Conservation (phyloP, 2,113 vertebrate genomes). For the Taurulus bubalis region DNA sequence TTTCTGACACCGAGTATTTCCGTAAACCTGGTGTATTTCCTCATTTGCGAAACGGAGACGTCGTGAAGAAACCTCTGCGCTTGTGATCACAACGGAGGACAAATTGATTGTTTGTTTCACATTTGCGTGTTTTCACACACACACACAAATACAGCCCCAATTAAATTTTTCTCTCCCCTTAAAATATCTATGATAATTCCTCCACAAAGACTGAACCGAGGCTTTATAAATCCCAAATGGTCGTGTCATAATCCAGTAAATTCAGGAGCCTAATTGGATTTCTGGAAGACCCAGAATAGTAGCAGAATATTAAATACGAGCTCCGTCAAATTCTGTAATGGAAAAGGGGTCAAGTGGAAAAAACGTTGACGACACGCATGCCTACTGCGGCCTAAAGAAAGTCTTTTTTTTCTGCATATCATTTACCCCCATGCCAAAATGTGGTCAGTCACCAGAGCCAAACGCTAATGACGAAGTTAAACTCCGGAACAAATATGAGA, state of each 20-base stretch:
- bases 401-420: constrained; percentile 61
- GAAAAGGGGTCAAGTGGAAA: constrained; percentile 77
- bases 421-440: constrained; percentile 59
- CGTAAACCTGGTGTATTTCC: not conserved
- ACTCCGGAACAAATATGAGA: constrained; percentile 73
- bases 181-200: constrained; percentile 67
- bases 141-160: constrained; percentile 39
- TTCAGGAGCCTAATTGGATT: constrained; percentile 80
- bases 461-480: constrained; percentile 73
- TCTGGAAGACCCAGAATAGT: constrained; percentile 72
- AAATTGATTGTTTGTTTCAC: constrained; percentile 11
- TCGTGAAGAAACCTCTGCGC: not conserved
- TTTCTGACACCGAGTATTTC: not conserved
- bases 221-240: constrained; percentile 71
- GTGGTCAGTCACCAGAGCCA: constrained; percentile 71
- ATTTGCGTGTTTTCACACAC: constrained; percentile 20
- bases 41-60: not conserved
- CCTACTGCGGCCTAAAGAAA: constrained; percentile 46
- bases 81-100: not conserved
- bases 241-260: constrained; percentile 77
- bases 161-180: constrained; percentile 47
- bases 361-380: constrained; percentile 59
- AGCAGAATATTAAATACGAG: constrained; percentile 76
- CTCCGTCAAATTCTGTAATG: constrained; percentile 74
- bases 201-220: constrained; percentile 63